phyloP scores from a whole-genome alignment of 2,888 invertebrate species.

The Spodoptera exigua region DNA sequence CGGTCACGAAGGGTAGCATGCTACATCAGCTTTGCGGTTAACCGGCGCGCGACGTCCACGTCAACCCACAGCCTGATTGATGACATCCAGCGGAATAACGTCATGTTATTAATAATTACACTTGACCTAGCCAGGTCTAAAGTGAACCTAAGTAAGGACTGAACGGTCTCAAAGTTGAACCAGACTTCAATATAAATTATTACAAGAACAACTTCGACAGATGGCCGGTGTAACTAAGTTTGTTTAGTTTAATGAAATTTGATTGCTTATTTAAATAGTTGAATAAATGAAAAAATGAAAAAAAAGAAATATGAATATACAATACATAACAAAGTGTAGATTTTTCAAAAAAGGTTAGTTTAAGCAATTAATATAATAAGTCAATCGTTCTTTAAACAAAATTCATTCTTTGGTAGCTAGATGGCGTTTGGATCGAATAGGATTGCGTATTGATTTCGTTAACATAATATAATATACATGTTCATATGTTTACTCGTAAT shows the following conservation, averaged over 20 bases:
- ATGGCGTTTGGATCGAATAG: constrained; percentile 4
- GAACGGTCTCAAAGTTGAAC: constrained; percentile 34
- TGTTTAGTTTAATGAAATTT: constrained; percentile 19
- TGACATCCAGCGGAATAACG: constrained; percentile 48
- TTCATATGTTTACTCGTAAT: not conserved
- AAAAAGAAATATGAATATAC: not conserved
- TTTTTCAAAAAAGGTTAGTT: no score
- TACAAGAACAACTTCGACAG: constrained; percentile 30
- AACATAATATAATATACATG: not conserved
- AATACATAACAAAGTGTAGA: no score
- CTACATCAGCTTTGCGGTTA: constrained; percentile 84
- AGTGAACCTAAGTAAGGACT: constrained; percentile 36
- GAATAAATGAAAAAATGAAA: no score
- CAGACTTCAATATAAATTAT: constrained; percentile 43
- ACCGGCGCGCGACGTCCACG: constrained; percentile 74
- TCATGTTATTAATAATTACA: constrained; percentile 43
- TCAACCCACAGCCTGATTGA: constrained; percentile 53
- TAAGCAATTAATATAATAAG: no score
- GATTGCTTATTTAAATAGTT: constrained; percentile 1
- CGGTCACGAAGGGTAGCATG: constrained; percentile 70
- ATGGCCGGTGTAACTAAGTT: constrained; percentile 30
- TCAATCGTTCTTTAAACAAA: no score
- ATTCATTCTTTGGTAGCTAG: not conserved
- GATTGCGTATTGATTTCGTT: constrained; percentile 1
- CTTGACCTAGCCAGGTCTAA: constrained; percentile 37